Base-by-base conservation (phyloP, 2,797 vertebrate species). In the Gastrophryne carolinensis region DNA sequence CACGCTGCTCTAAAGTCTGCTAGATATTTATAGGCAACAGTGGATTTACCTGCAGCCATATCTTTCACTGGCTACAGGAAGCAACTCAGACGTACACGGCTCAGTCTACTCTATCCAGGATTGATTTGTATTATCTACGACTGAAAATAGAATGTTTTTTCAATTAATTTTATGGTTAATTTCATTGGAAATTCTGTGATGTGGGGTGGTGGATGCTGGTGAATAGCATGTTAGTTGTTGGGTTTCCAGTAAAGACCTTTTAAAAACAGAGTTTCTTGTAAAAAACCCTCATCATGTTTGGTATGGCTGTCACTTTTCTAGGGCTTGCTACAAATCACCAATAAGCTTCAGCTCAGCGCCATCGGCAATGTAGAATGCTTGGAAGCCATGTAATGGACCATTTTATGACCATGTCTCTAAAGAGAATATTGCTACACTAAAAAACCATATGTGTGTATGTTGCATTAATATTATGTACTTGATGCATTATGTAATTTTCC, bases 261-360 rank as follows among this genome's bases (percentile, higher is more conserved):
- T 68, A 21, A 68, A 37, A 27, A 56, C 65, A 41, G 24, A 56
- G 50, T 23, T 68, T 68, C 34, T 50, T 5, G 65, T 68, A 68
- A 68, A 15, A 32, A 26, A 10, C 52, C 65, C 23, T 56, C 10
- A 21, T 68, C 26, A 39, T 68, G 26, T 3, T 52, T 56, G 37
- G n/a, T 68, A 49, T 54, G 23, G 21, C n/a, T 54, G 65, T 26
- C 53, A 56, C 13, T 10, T 67, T 37, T 39, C 19, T 17, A 54
- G 50, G 50, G 37, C 32, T 56, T 24, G 35, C 34, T 53, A 68
- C 2, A 41, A 68, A 39, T 68, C 37, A 68, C 34, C 17, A 26
- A 37, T n/a, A 26, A n/a, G n/a, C 53, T 35, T 10, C 49, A 26
- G 21, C 21, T 53, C 49, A 50, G 21, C 44, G n/a, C 17, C 10